Evolutionary conservation across 1,140 invertebrate genomes (phyloP), one percentile per base, ranked within the genome.

Genomic region (Conus ventricosus): DNA sequence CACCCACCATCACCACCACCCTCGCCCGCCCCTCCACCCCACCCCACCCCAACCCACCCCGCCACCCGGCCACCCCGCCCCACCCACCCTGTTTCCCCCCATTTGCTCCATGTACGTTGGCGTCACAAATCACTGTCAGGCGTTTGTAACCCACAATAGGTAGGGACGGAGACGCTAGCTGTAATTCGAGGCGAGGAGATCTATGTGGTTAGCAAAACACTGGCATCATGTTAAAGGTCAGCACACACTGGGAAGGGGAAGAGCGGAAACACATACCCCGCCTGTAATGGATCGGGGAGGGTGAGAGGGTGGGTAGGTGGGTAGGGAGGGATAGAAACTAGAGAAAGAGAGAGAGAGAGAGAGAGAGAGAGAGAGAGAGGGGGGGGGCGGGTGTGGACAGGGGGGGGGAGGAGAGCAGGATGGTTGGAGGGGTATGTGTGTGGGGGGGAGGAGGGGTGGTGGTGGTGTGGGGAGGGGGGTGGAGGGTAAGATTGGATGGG

Each of bases 151-250:
- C 23, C 27, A 84, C 82, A 84, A 84, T 63, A 84, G 82, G 57
- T 63, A 67, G 82, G 57, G 82, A 11, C 10, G 55, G 11, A 25
- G 82, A 63, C 23, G 25, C 82, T 60, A 51, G 20, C 23, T 84
- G 82, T 84, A 84, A 84, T 84, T 84, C 25, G 55, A 84, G 57
- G 82, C 82, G 82, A 5, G n/a, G 82, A 84, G 82, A 84, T 84
- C 82, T 67, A 67, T 63, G 82, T 84, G 82, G 82, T 84, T 84
- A 84, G 82, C 82, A 84, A 84, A 84, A 84, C 82, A 84, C 57
- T 54, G 82, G 82, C 82, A 84, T 84, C 82, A 84, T 84, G 82
- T 84, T 60, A 84, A 67, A 67, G 82, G 82, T 84, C 82, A 84
- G 20, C 39, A 15, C 13, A 51, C 80, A 81, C 51, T 3, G 13